Conservation (phyloP, 2,113 vertebrate species). For the Ceratotherium simum region DNA sequence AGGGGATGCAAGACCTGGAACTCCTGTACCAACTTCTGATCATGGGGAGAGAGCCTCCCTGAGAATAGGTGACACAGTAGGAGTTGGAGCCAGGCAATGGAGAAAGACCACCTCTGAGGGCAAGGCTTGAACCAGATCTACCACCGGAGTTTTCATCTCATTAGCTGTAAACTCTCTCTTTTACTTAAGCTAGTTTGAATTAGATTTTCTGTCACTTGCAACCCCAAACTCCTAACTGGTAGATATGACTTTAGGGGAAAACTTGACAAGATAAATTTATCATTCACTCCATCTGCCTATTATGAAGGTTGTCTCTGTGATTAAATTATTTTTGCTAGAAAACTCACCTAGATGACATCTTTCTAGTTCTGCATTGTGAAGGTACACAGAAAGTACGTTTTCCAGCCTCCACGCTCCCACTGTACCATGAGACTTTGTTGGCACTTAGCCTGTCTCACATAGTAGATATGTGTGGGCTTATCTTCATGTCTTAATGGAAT, state of each 20-base stretch:
- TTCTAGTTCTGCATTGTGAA: background rate
- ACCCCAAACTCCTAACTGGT: background rate
- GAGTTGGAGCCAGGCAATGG: background rate
- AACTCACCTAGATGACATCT: background rate
- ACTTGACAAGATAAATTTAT: background rate
- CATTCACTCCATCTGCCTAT: background rate
- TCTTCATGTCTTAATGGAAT: background rate
- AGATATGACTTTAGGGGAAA: background rate
- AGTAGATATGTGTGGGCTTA: background rate
- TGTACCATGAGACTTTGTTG: background rate
- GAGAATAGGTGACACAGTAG: background rate
- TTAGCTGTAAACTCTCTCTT: background rate
- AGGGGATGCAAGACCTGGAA: background rate
- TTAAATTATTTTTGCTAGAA: background rate
- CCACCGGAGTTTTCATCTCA: background rate
- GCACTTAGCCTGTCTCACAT: background rate
- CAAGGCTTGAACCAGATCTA: background rate
- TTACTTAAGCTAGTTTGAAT: background rate
- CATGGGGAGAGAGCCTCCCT: background rate
- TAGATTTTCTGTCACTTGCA: constrained; percentile 8
- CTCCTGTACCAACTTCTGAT: background rate
- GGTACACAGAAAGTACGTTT: background rate
- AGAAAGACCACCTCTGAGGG: background rate
- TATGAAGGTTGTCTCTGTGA: background rate
- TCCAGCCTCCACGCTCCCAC: background rate